A percentile compares a stretch with the other conserved stretches of the same genome.
Conservation (phyloP, 53 echinoderm and acorn worm genomes). For the Patiria pectinifera region DNA sequence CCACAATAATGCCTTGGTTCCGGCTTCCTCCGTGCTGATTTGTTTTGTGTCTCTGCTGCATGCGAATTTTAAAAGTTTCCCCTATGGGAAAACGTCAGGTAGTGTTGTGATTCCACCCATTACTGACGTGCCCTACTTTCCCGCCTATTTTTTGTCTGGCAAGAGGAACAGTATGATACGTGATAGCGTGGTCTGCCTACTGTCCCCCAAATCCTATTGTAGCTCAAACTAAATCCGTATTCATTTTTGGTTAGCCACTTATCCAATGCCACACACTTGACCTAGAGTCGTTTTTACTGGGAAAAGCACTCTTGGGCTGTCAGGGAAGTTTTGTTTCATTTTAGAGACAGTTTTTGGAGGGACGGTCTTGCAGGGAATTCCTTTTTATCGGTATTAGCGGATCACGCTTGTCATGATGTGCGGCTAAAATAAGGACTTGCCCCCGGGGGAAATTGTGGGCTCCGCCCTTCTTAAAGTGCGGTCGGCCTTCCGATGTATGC, state of each 20-base stretch:
- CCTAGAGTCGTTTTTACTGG: background rate
- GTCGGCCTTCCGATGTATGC: background rate
- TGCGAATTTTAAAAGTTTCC: too few species aligned
- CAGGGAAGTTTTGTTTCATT: background rate
- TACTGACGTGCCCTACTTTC: background rate
- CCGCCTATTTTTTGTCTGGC: background rate
- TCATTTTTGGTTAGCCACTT: background rate
- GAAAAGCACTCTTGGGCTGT: conserved; percentile 18
- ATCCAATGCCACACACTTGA: background rate
- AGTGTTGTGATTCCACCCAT: background rate
- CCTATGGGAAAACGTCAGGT: background rate
- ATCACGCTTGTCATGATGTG: conserved; percentile 29
- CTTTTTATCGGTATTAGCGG: conserved; percentile 10
- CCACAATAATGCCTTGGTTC: too few species aligned
- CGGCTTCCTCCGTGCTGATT: background rate
- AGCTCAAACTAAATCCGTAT: background rate
- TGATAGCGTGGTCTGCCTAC: background rate
- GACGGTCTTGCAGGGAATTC: background rate
- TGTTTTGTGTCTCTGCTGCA: too few species aligned
- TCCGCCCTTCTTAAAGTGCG: conserved; percentile 22
- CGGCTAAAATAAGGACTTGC: background rate
- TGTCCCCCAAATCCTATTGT: background rate
- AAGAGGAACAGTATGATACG: too few species aligned
- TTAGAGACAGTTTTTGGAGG: background rate
- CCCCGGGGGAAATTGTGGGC: background rate